Base-by-base conservation (phyloP, 1,140 invertebrate species). In the Paramacrobiotus metropolitanus region DNA sequence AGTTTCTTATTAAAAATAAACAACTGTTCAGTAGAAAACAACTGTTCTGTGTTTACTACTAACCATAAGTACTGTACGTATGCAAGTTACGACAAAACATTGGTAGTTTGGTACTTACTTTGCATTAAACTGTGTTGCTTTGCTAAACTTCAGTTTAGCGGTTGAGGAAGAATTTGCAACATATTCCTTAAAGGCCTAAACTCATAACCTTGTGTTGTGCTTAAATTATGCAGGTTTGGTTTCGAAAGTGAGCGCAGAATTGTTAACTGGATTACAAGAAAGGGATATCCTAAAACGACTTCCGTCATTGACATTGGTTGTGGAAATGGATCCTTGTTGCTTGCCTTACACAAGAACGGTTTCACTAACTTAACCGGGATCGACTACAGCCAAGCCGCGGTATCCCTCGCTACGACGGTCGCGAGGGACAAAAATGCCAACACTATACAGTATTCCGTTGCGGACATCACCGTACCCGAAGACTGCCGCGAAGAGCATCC, bases 291-390 rank as follows among this genome's bases (percentile, higher is more conserved):
- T 2, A 65, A 64, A 30, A 60, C 68, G 20, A 61, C 65, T 2
- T 29, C 61, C 2, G 70, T 79, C 30, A 63, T 80, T 29, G 80
- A 82, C 66, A n/a, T 81, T 70, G 84, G 90, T 18, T 91, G 86
- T 72, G 91, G 91, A 1, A 96, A 96, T 75, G 91, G 87, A 21
- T 83, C 84, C 74, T 78, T 86, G 59, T 73, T 92, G 1, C 73
- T 86, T 20, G 81, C 85, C 69, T 69, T 94, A 67, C 80, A 0
- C 76, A 64, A 80, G 62, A 77, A 82, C 70, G 84, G 82, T 1
- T 93, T 82, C 70, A 77, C 68, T 2, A 78, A 85, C 67, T 70
- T 93, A 15, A 75, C 76, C 1, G 88, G 89, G 0, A 74, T 91
- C 1, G 89, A 93, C 75, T 94, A 92, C 69, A 87, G 83, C 1